Evolutionary conservation across 2,797 vertebrate species (phyloP).

Genomic region (Allobates femoralis): DNA sequence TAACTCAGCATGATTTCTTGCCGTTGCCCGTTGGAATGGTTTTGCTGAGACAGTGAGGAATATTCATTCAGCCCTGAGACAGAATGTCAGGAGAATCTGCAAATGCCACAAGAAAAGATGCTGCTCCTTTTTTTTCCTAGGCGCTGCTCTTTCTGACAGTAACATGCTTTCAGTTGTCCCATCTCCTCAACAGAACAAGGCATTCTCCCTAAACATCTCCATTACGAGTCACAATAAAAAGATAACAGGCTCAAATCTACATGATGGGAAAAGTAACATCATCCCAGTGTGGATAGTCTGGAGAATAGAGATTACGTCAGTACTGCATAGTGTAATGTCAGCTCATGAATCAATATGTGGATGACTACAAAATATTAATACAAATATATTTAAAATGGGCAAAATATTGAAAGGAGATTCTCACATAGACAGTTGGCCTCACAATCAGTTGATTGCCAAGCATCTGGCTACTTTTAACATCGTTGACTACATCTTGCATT

Average conservation of each 20-base stretch:
- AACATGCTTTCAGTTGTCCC: conserved; percentile 28
- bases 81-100: conserved; percentile 29
- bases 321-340: neutral
- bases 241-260: conserved; percentile 11
- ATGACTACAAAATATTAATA: no score
- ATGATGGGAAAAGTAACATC: neutral
- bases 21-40: conserved; percentile 14
- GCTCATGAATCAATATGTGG: neutral
- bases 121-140: neutral
- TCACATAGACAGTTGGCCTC: neutral
- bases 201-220: conserved; percentile 17
- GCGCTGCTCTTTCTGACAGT: conserved; percentile 22
- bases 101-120: conserved; percentile 39
- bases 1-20: conserved; percentile 38
- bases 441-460: neutral
- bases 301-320: neutral
- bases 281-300: neutral
- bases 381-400: no score
- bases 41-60: conserved; percentile 48
- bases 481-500: neutral
- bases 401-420: neutral
- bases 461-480: neutral
- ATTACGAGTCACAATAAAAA: conserved; percentile 33
- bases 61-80: conserved; percentile 39
- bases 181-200: conserved; percentile 26